Conservation (phyloP, 2,888 invertebrate species). For the Orthosia gothica region DNA sequence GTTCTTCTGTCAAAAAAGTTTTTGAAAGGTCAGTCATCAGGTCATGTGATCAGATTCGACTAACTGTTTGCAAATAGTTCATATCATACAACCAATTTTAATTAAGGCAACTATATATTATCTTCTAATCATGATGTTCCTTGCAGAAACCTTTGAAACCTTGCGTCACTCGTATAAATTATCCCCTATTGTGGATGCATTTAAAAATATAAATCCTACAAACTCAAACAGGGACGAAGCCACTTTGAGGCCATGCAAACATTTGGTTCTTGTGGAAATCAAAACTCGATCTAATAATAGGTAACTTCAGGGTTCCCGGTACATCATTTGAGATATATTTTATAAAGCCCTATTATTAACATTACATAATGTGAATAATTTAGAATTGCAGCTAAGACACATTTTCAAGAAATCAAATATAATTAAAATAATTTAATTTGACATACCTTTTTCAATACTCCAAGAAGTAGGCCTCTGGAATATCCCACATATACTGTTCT, state of each 20-base stretch:
- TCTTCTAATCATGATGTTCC: no score
- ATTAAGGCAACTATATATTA: no score
- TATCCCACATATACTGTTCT: slow-evolving; percentile 22
- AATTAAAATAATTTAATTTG: not conserved
- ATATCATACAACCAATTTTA: no score
- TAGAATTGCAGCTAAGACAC: no score
- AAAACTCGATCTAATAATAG: not conserved
- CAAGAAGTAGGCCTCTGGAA: slow-evolving; percentile 20
- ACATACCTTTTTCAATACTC: slow-evolving; percentile 38
- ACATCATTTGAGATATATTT: not conserved
- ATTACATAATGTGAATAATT: not conserved
- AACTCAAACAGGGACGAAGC: not conserved
- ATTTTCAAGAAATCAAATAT: not conserved
- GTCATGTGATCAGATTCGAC: no score
- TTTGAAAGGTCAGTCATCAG: no score
- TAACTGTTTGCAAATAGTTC: no score
- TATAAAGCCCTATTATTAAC: not conserved
- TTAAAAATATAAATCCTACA: not conserved
- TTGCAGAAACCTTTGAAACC: no score
- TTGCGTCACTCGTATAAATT: no score
- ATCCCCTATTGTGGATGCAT: not conserved
- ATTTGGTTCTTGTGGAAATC: not conserved
- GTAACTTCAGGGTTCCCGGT: not conserved
- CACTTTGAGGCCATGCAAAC: not conserved
- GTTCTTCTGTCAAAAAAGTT: no score